Percentiles rank a stretch among this genome's conserved stretches.
Evolutionary conservation across 2,797 vertebrate species (phyloP).

Genomic region (Xenopus petersii): DNA sequence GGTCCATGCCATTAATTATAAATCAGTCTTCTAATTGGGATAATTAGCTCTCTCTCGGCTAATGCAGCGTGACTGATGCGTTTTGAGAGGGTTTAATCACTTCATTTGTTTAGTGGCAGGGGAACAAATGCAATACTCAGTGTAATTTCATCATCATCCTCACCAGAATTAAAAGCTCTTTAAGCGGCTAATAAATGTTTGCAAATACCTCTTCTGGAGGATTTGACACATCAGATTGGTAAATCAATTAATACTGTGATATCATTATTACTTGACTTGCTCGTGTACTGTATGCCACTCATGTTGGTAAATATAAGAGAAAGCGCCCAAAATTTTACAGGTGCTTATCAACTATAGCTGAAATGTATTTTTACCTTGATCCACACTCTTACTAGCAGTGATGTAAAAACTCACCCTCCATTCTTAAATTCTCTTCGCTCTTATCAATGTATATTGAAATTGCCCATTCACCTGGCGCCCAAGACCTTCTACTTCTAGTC

Average conservation of each 20-base stretch:
- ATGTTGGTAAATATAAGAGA: neutral
- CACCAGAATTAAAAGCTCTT: constrained; percentile 59
- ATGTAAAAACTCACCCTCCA: too few relatives aligned
- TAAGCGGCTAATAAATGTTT: constrained; percentile 51
- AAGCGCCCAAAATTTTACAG: neutral
- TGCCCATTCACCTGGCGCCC: too few relatives aligned
- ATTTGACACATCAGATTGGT: constrained; percentile 32
- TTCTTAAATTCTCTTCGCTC: too few relatives aligned
- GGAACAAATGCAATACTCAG: constrained; percentile 69
- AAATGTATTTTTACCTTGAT: too few relatives aligned
- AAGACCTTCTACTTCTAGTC: too few relatives aligned
- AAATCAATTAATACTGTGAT: constrained; percentile 29
- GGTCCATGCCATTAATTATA: constrained; percentile 95
- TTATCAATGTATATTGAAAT: too few relatives aligned
- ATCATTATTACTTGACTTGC: constrained; percentile 2
- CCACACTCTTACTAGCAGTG: neutral
- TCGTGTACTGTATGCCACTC: neutral
- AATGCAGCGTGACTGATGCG: constrained; percentile 85
- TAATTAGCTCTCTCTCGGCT: constrained; percentile 88
- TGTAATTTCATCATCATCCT: constrained; percentile 55
- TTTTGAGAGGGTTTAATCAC: constrained; percentile 77
- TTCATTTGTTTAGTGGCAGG: constrained; percentile 68
- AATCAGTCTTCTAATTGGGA: constrained; percentile 93
- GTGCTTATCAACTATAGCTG: too few relatives aligned
- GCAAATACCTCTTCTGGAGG: constrained; percentile 44